Percentiles rank a stretch among this genome's conserved stretches.
phyloP scores from a whole-genome alignment of 2,113 vertebrate species.

The Centrocercus urophasianus region DNA sequence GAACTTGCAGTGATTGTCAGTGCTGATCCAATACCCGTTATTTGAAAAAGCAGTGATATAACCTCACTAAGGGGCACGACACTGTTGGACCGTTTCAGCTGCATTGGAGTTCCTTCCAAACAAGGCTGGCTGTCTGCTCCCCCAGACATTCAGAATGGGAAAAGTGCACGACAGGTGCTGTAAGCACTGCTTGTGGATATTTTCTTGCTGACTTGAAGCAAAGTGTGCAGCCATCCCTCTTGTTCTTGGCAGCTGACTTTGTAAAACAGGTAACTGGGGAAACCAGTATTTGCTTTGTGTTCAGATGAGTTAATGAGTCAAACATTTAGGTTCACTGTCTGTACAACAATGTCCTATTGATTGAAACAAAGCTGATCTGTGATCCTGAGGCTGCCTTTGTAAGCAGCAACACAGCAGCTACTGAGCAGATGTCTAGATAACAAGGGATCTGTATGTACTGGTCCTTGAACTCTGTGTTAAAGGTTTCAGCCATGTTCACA shows the following conservation, averaged over 20 bases:
- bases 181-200: not conserved
- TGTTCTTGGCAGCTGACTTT: not conserved
- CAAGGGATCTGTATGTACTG: not conserved
- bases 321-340: not conserved
- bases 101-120: not conserved
- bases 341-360: not conserved
- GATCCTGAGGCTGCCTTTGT: not conserved
- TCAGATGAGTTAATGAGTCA: not conserved
- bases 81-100: not conserved
- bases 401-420: not conserved
- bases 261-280: not conserved
- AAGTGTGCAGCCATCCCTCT: not conserved
- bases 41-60: not conserved
- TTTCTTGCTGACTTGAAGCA: not conserved
- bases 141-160: not conserved
- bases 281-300: not conserved
- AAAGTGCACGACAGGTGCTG: not conserved
- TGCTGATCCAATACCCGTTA: not conserved
- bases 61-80: not conserved
- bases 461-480: not conserved
- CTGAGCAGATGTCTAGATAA: not conserved
- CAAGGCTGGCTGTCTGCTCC: not conserved
- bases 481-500: accelerated
- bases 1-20: not conserved
- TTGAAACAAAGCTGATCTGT: not conserved